These are phyloP conservation scores for Cylindroiulus punctatus DNA, from an alignment of 2,888 invertebrate species.

Conservation along the genomic window DNA sequence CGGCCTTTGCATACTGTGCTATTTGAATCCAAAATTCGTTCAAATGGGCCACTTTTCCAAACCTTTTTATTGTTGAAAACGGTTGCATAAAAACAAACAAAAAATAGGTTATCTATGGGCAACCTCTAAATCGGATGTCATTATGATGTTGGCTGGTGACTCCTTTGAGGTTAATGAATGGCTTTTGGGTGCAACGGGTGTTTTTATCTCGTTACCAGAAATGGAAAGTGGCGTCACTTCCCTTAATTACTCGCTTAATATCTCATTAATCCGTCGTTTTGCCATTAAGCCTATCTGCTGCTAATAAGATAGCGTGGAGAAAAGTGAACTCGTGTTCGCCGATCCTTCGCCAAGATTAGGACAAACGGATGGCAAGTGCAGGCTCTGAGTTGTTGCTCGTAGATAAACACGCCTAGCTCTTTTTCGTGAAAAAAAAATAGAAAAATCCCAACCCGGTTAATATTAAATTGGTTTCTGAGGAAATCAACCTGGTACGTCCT, in stretches of 20 bases:
- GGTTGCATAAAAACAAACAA: neutral
- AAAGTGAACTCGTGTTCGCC: neutral
- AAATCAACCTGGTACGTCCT: neutral
- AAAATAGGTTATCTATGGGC: neutral
- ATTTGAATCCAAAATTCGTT: too few relatives aligned
- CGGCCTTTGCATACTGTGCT: too few relatives aligned
- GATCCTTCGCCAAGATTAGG: neutral
- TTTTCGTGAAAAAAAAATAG: neutral
- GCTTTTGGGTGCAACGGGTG: constrained; percentile 5
- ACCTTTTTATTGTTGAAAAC: too few relatives aligned
- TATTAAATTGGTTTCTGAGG: neutral
- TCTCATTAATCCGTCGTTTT: constrained; percentile 52
- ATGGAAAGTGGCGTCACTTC: constrained; percentile 46
- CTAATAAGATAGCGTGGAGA: neutral
- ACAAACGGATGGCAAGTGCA: neutral
- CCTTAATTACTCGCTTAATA: constrained; percentile 52
- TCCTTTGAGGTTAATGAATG: neutral
- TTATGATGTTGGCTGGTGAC: neutral
- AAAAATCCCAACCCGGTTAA: neutral
- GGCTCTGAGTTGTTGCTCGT: neutral
- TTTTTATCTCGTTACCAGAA: constrained; percentile 25
- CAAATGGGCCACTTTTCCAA: too few relatives aligned
- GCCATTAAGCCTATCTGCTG: constrained; percentile 26
- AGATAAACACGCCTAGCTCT: neutral
- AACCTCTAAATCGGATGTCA: neutral